Evolutionary conservation across 2,113 vertebrate species (phyloP), one percentile per base, ranked within the genome.

Genomic region (Podilymbus podiceps): DNA sequence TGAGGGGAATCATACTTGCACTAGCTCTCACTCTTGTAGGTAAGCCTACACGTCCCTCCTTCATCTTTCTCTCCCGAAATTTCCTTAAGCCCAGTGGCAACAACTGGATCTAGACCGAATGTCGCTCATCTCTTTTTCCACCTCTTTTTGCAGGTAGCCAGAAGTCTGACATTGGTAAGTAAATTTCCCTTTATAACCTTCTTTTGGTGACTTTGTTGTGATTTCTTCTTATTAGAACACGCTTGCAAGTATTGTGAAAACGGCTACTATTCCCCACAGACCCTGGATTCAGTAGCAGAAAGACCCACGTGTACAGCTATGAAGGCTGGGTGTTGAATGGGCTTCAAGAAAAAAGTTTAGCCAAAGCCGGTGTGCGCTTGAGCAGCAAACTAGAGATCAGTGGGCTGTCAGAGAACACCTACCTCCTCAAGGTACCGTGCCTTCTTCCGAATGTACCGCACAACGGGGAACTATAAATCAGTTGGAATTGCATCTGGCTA

Each of bases 21-120:
- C 89, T 99, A 89, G 92, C 73, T 67, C 87, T 99, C 93, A 98
- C 98, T 96, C 92, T 99, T 21, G 99, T 98, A 97, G 98, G 99
- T 99, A 97, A 98, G 99, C 97, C 52, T 40, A 10, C 1, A 0
- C 16, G 15, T 20, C 11, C 28, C 53, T 74, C 30, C 22, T 72
- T 55, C 52, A 21, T 8, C 13, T 71, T 22, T 67, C 12, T 87
- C 42, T 50, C 42, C 62, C 27, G 2, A 50, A 62, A 63, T 62
- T 83, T 66, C 35, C 23, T 38, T 4, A 46, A 66, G 12, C 63
- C 83, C 16, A 24, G 25, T 31, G 23, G n/a, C 25, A 96, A 76
- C 1, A 13, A 22, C 2, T 68, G 3, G 42, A n/a, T 89, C 52
- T 71, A 58, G 28, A 68, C 25, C 64, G 55, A 35, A 31, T 4